phyloP scores from a whole-genome alignment of 1,140 invertebrate genomes.

The Papilio machaon region DNA sequence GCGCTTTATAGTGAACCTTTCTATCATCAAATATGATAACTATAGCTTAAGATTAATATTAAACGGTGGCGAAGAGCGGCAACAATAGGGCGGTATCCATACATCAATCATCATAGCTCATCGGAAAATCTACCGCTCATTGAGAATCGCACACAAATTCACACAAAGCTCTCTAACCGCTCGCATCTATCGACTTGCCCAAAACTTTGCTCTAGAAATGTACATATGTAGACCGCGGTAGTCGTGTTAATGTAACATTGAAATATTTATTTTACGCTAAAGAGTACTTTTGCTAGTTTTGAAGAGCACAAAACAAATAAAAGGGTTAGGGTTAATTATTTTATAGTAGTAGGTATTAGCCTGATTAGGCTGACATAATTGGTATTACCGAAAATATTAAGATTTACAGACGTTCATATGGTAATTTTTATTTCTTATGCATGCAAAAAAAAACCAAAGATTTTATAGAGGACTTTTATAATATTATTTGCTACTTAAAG shows the following conservation, averaged over 20 bases:
- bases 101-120: conserved; percentile 11
- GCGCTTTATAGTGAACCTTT: background rate
- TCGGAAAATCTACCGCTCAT: conserved; percentile 10
- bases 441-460: no score
- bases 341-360: no score
- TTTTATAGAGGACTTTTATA: no score
- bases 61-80: background rate
- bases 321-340: background rate
- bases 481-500: no score
- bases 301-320: background rate
- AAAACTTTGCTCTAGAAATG: background rate
- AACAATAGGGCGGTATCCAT: conserved; percentile 16
- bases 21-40: background rate
- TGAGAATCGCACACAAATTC: conserved; percentile 13
- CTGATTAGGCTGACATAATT: background rate
- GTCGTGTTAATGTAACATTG: background rate
- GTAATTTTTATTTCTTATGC: no score
- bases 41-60: conserved; percentile 28
- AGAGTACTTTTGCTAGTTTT: background rate
- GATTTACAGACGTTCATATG: no score
- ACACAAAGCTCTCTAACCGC: conserved; percentile 16
- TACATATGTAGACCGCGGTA: background rate
- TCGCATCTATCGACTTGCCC: conserved; percentile 2
- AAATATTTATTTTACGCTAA: background rate
- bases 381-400: no score